Evolutionary conservation across 2,888 invertebrate species (phyloP), one percentile per base, ranked within the genome.

Genomic region (Trissoscelio sp.): DNA sequence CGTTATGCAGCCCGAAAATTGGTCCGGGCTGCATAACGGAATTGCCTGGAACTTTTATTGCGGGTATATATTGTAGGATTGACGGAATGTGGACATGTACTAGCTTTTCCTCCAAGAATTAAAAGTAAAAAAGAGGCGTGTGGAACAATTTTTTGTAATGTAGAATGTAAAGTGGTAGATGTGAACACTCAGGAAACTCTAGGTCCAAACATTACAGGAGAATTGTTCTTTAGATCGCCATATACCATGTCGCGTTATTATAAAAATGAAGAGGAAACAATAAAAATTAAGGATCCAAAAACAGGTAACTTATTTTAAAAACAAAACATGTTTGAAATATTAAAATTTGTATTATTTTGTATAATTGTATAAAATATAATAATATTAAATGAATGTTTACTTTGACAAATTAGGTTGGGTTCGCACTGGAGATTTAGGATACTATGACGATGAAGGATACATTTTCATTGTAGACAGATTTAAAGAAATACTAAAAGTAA

Each of bases 371-470:
- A 39, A 44, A 44, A 44, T 2, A 37, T 37, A 37, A 37, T 37
- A 37, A 37, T 37, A 11, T 37, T 46, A 6, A 46, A 46, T 46
- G 16, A n/a, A n/a, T n/a, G n/a, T n/a, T n/a, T n/a, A n/a, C n/a
- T n/a, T n/a, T 18, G 18, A 3, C 18, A 37, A 22, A 12, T 34
- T 48, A 87, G 86, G 86, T 0, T 90, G 87, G 88, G 73, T 87
- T 11, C 87, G 81, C 14, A 88, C 85, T 5, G 89, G 89, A 42
- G 90, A 90, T 83, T 67, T 89, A 11, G 85, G 86, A 14, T 86
- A 86, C 58, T 86, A 86, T 53, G 86, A 89, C 77, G 86, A 88
- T 20, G 85, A 88, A 11, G 86, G 86, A 3, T 81, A 88, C 31
- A 46, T 88, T 3, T 89, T 80, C 28, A 79, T 87, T 42, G 78